A percentile compares a stretch with the other conserved stretches of the same genome.
These are phyloP conservation scores for Spatulosminthurus flaviceps DNA, from an alignment of 2,888 invertebrate genomes.

Conservation along the genomic window DNA sequence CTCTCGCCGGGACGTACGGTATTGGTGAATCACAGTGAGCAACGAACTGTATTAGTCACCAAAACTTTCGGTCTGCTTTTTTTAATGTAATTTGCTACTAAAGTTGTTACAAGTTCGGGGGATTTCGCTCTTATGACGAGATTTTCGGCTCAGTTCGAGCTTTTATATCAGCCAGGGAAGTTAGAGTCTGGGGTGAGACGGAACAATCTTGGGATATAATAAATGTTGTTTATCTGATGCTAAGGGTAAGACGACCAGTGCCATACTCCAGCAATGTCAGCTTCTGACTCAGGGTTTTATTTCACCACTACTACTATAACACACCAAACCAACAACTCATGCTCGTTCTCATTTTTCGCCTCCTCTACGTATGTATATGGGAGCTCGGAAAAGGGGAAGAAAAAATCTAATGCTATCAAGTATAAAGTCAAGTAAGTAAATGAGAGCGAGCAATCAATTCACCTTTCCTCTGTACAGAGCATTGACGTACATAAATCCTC, in stretches of 20 bases:
- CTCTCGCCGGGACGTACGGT: not conserved
- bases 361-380: too few species aligned
- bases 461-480: not conserved
- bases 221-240: constrained; percentile 13
- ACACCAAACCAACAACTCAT: not conserved
- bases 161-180: constrained; percentile 1
- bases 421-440: too few species aligned
- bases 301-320: too few species aligned
- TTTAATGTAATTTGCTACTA: not conserved
- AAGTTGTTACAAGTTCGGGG: not conserved
- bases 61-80: constrained; percentile 30
- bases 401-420: not conserved
- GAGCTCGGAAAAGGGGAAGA: constrained; percentile 1
- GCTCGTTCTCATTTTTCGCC: not conserved
- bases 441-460: constrained; percentile 9
- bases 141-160: not conserved
- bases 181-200: not conserved
- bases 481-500: too few species aligned
- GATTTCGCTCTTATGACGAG: not conserved
- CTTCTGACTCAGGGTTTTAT: not conserved
- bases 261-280: not conserved
- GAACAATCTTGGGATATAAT: not conserved
- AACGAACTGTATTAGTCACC: constrained; percentile 38
- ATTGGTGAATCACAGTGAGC: constrained; percentile 34
- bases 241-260: not conserved